Evolutionary conservation across 2,113 vertebrate species (phyloP), one percentile per base, ranked within the genome.

Genomic region (Bathybates hornii): DNA sequence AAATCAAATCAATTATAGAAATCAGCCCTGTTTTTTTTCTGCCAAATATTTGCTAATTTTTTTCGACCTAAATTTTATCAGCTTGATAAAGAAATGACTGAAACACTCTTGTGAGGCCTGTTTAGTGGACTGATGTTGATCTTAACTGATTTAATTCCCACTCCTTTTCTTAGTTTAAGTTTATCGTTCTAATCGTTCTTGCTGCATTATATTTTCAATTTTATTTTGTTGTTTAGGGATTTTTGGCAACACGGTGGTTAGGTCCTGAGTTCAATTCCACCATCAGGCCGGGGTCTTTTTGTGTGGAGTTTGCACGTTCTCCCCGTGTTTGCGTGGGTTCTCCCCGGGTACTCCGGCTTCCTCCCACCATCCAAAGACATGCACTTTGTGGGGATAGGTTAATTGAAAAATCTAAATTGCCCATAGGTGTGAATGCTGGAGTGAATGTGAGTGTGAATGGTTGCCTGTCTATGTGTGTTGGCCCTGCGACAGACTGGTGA

Each of bases 271-370:
- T 54, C 6, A 24, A 24, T 24, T 54, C n/a, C 53, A 54, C 2
- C 53, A 54, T 24, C 10, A 54, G 53, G 10, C 53, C 0, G 2
- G 48, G 50, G 1, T 52, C 4, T 52, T 52, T 48, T 0, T 6
- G n/a, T 24, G 10, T 24, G 53, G 53, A 54, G 3, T 54, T 54
- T 54, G n/a, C 53, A 54, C 4, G 52, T 54, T 21, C 52, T 54
- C 52, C 19, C 0, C 50, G 0, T 54, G n/a, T 54, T 54, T 54
- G n/a, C 0, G 1, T 54, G n/a, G 5, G n/a, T 54, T 54, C 2
- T 4, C 10, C 0, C 1, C 3, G 0, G 2, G 1, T 54, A 4
- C 52, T 54, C 4, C 0, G 16, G 48, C 48, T 50, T 0, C 48
- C 17, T 9, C 52, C 52, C 9, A 54, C 52, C 24, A 1, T 53